Base-by-base conservation (phyloP, 1,140 invertebrate species). In the Sminthurides bifidus region DNA sequence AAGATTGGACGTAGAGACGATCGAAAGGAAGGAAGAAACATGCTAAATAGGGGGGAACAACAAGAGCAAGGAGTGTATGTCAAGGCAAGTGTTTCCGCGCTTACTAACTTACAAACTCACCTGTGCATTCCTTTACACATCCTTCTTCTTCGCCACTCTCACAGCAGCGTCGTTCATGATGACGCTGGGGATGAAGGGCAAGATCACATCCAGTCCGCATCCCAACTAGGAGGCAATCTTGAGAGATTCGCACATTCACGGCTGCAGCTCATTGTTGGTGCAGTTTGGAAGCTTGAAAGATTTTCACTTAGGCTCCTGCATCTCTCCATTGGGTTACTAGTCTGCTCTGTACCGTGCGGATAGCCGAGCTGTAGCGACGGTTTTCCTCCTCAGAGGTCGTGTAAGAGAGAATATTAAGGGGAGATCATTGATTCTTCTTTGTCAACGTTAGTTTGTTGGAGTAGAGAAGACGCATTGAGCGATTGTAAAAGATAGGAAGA, bases 41-140 rank as follows among this genome's bases (percentile, higher is more conserved):
- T n/a, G 44, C 33, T 12, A 37, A 12, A 37, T 12, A 12, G 33
- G 33, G 33, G 17, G 33, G 10, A 37, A 37, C 14, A 44, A 44
- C 41, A 44, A 49, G 24, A 64, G 35, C 63, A 61, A 61, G 17
- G 6, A 33, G 59, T 65, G 54, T 65, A 60, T 61, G 59, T 65
- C 56, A 65, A 65, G 59, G 59, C 54, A 26, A 56, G 50, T 46
- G n/a, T n/a, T n/a, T n/a, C n/a, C n/a, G n/a, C n/a, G n/a, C n/a
- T n/a, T n/a, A n/a, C n/a, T n/a, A n/a, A 5, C 43, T 54, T n/a
- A 10, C 33, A 29, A 31, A 8, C 26, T 8, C 23, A 6, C 24
- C 5, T 26, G n/a, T n/a, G n/a, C n/a, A n/a, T n/a, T n/a, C n/a
- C n/a, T 37, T 17, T 33, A 41, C 38, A 30, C 55, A 53, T 43